Evolutionary conservation across 37 sponge, comb jelly and placozoan species (phyloP).

Genomic region (Theonella swinhoei): DNA sequence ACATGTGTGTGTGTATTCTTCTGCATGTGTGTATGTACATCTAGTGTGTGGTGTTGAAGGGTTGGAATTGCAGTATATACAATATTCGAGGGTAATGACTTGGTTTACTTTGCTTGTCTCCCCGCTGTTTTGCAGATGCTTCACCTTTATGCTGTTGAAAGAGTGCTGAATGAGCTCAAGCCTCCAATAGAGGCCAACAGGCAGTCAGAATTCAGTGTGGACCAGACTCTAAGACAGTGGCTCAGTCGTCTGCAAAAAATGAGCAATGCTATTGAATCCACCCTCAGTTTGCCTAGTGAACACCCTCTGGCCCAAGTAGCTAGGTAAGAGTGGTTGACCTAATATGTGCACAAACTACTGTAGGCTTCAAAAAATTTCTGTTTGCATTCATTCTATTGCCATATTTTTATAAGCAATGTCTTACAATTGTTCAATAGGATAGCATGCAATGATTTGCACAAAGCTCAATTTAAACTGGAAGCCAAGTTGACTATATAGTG

Average conservation of each 20-base stretch:
- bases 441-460: too few species aligned
- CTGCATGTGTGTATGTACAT: too few species aligned
- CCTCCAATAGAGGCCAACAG: slow-evolving; percentile 1
- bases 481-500: too few species aligned
- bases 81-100: too few species aligned
- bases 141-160: slow-evolving; percentile 48
- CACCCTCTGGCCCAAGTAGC: neutral
- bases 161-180: neutral
- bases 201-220: neutral
- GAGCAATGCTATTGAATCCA: slow-evolving; percentile 51
- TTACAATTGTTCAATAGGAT: too few species aligned
- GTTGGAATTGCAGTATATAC: too few species aligned
- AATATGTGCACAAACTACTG: neutral
- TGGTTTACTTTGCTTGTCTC: neutral
- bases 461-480: too few species aligned
- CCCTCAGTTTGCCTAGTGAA: slow-evolving; percentile 16
- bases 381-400: too few species aligned
- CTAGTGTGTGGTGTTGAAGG: too few species aligned
- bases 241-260: slow-evolving; percentile 17
- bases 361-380: too few species aligned
- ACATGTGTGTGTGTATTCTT: too few species aligned
- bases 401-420: too few species aligned
- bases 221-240: slow-evolving; percentile 21
- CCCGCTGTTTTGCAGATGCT: slow-evolving; percentile 10
- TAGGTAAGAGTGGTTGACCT: neutral